Base-by-base conservation (phyloP, 2,888 invertebrate genomes). In the Conops quadrifasciatus region DNA sequence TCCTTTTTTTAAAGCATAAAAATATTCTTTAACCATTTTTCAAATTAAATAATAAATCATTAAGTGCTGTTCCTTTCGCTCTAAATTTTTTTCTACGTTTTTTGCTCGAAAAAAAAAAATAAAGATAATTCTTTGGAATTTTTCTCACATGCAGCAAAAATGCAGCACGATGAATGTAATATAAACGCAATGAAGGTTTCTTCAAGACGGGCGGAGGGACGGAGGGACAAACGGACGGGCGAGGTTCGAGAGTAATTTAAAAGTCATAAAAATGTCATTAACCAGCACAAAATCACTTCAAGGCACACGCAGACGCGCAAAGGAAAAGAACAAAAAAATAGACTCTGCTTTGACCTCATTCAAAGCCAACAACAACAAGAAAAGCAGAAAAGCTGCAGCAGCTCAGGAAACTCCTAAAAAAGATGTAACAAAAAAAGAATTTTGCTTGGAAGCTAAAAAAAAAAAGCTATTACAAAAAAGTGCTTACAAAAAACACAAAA, bases 201-300 rank as follows among this genome's bases (percentile, higher is more conserved):
- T 24, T 53, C 21, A 53, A 24, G 16, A 16, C 26, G 28, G n/a
- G 15, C 59, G 26, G 21, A 24, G 2, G 11, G 11, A 11, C 28
- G 21, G 30, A 7, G 4, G 60, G 11, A 36, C 11, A 11, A n/a
- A 3, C 16, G 1, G 59, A 56, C 13, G 3, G 26, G 28, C 7
- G 3, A 2, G 21, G 2, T 19, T 24, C 4, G 16, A 19, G 26
- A 47, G 49, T 60, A 24, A 49, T 68, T 68, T 49, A 60, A 49
- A 68, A 68, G 28, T 68, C 60, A 60, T 68, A 68, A 68, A 68
- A 60, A 60, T 60, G 28, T 1, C 67, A 68, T 68, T 68, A 68
- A 24, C 36, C n/a, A 19, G 28, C 9, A 62, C 62, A 62, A 62
- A 30, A 16, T n/a, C 62, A 36, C 13, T n/a, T n/a, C 16, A n/a